Percentiles rank a stretch among this genome's conserved stretches.
Conservation (phyloP, 2,888 invertebrate species). For the Limnephilus marmoratus region DNA sequence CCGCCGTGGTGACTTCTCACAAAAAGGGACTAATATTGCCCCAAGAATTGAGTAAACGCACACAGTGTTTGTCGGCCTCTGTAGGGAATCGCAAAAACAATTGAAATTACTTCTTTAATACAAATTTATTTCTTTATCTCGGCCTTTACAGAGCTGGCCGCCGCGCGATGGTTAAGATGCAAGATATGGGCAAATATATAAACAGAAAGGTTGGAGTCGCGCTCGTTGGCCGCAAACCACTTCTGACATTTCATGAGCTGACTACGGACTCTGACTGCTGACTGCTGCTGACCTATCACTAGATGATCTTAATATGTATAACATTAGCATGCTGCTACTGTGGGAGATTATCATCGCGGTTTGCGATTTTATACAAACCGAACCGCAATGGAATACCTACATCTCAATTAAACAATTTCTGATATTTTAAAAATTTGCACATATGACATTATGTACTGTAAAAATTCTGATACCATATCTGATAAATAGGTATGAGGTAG, state of each 20-base stretch:
- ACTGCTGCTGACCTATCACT: neutral
- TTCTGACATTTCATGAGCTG: neutral
- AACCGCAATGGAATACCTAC: neutral
- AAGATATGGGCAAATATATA: conserved; percentile 46
- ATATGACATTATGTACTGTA: too few species aligned
- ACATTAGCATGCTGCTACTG: neutral
- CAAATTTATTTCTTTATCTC: conserved; percentile 63
- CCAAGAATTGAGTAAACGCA: conserved; percentile 44
- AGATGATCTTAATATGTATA: neutral
- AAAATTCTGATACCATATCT: neutral
- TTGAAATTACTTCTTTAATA: conserved; percentile 59
- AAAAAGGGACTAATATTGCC: conserved; percentile 43
- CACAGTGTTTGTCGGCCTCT: conserved; percentile 51
- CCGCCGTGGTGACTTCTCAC: conserved; percentile 25
- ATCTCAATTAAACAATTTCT: neutral
- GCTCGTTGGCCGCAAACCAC: neutral
- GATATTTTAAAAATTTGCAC: neutral
- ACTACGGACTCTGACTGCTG: neutral
- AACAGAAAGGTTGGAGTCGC: neutral
- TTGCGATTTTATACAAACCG: neutral
- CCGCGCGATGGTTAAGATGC: conserved; percentile 45
- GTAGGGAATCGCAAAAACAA: conserved; percentile 56
- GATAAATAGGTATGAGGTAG: neutral
- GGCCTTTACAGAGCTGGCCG: conserved; percentile 28
- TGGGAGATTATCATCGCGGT: neutral